These are phyloP conservation scores for Xanthia icteritia DNA, from an alignment of 2,888 invertebrate genomes.

Conservation along the genomic window DNA sequence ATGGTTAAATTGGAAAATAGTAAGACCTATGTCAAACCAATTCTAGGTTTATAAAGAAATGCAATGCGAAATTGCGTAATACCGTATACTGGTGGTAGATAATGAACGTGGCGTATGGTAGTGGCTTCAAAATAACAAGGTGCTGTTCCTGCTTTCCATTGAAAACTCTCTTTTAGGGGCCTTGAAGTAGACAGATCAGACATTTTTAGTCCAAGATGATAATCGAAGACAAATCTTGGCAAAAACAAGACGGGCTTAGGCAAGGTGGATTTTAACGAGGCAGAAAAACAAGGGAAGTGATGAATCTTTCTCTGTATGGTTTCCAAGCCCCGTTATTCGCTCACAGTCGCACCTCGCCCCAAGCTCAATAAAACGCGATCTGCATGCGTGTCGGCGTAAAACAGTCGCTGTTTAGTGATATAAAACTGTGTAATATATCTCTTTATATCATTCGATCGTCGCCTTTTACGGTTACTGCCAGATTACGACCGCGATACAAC, in stretches of 20 bases:
- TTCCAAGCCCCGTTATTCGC: neutral
- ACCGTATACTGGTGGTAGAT: too few species aligned
- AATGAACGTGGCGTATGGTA: too few species aligned
- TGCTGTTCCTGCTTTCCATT: neutral
- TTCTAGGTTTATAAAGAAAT: neutral
- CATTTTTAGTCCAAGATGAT: too few species aligned
- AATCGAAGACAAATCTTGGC: too few species aligned
- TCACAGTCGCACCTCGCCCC: neutral
- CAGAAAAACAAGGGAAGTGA: too few species aligned
- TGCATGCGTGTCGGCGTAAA: conserved; percentile 50
- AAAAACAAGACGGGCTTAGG: too few species aligned
- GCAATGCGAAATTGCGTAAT: neutral
- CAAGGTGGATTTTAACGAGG: too few species aligned
- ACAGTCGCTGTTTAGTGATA: conserved; percentile 49
- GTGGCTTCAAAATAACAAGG: too few species aligned
- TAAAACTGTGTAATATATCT: conserved; percentile 41
- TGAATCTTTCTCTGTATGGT: too few species aligned
- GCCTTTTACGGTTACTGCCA: conserved; percentile 41
- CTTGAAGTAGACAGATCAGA: too few species aligned
- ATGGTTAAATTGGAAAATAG: neutral
- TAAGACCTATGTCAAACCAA: neutral
- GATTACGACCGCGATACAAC: conserved; percentile 28
- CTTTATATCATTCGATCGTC: conserved; percentile 61
- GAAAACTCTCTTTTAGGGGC: neutral
- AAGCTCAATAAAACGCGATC: conserved; percentile 55